These are phyloP conservation scores for human (Homo sapiens) DNA, from an alignment of 2,113 vertebrate genomes.

Conservation along the genomic window GRCh38 chr5:58620001-58620500, in stretches of 20 bases:
- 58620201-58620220: not conserved
- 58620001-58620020: not conserved
- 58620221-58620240: not conserved
- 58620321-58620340: not conserved
- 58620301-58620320: not conserved
- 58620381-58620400: not conserved
- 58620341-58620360: not conserved
- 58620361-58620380: not conserved
- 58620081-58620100: not conserved
- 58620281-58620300: not conserved
- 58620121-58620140: not conserved
- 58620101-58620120: not conserved
- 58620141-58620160: not conserved
- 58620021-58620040: not conserved
- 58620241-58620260: not conserved
- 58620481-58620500: not conserved
- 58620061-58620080: not conserved
- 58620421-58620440: not conserved
- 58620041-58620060: not conserved
- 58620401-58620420: not conserved
- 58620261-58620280: not conserved
- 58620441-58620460: not conserved
- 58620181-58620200: not conserved
- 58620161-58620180: fast-evolving
- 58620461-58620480: not conserved